Evolutionary conservation across 2,113 vertebrate species (phyloP).

Genomic region (Speoplatyrhinus poulsoni): DNA sequence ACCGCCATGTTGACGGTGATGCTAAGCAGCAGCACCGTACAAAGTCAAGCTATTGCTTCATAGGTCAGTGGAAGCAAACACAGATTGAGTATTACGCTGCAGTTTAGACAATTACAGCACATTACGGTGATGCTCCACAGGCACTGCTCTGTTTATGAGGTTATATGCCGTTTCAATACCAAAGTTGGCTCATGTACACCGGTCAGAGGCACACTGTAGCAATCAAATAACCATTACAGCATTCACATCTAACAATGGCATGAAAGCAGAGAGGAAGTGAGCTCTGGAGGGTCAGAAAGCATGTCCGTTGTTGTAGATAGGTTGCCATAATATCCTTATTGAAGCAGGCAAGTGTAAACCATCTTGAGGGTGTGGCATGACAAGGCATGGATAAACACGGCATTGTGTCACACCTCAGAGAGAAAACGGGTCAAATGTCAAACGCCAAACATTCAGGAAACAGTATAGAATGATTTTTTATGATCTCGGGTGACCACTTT

Average conservation of each 20-base stretch:
- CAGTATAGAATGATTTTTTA: neutral
- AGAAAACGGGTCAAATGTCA: neutral
- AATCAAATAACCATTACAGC: conserved; percentile 58
- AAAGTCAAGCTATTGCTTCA: conserved; percentile 16
- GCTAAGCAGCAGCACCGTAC: conserved; percentile 44
- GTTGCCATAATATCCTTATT: neutral
- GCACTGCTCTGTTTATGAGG: conserved; percentile 43
- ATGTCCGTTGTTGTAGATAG: neutral
- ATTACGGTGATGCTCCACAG: conserved; percentile 57
- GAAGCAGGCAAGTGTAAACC: neutral
- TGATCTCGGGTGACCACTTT: too few relatives aligned
- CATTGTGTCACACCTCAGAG: neutral
- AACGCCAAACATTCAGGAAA: neutral
- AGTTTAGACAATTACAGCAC: conserved; percentile 50
- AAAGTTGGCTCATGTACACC: conserved; percentile 8
- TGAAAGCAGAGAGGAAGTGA: conserved; percentile 31
- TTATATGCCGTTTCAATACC: conserved; percentile 49
- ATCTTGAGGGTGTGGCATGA: neutral
- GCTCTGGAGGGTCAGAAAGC: neutral
- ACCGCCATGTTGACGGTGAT: conserved; percentile 22
- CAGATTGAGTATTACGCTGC: conserved; percentile 47
- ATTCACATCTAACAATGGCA: conserved; percentile 31
- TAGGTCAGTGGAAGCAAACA: conserved; percentile 53
- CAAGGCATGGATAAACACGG: neutral
- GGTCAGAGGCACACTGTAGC: conserved; percentile 34